These are phyloP conservation scores for Origma solitaria DNA, from an alignment of 2,113 vertebrate genomes.

Conservation along the genomic window DNA sequence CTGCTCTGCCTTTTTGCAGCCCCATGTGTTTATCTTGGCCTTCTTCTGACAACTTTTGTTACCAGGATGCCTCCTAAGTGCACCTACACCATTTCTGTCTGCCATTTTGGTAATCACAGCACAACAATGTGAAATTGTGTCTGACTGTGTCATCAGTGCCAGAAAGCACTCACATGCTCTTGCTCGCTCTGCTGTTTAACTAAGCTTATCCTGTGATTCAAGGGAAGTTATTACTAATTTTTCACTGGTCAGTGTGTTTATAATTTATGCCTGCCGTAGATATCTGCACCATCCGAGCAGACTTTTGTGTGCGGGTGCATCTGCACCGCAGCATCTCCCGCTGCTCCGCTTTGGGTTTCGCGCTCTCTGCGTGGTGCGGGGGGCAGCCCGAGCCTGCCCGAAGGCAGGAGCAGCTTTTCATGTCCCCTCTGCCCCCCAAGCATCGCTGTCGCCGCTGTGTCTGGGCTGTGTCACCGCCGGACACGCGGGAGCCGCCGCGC, in stretches of 20 bases:
- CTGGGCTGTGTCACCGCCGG: accelerated
- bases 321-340: accelerated
- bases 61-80: neutral
- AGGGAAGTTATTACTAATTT: neutral
- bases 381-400: accelerated
- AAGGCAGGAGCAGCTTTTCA: too few species aligned
- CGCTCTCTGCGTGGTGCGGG: accelerated
- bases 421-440: neutral
- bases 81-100: neutral
- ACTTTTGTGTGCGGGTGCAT: accelerated
- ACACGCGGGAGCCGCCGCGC: accelerated
- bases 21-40: neutral
- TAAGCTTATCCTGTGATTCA: neutral
- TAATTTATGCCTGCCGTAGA: neutral
- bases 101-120: neutral
- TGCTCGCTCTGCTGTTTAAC: neutral
- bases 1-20: neutral
- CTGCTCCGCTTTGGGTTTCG: accelerated
- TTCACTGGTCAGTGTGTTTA: neutral
- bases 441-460: accelerated
- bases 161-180: neutral
- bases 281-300: accelerated
- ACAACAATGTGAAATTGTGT: neutral
- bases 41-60: neutral
- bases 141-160: neutral